Evolutionary conservation across 2,888 invertebrate genomes (phyloP).

Genomic region (Amphipoea lucens): DNA sequence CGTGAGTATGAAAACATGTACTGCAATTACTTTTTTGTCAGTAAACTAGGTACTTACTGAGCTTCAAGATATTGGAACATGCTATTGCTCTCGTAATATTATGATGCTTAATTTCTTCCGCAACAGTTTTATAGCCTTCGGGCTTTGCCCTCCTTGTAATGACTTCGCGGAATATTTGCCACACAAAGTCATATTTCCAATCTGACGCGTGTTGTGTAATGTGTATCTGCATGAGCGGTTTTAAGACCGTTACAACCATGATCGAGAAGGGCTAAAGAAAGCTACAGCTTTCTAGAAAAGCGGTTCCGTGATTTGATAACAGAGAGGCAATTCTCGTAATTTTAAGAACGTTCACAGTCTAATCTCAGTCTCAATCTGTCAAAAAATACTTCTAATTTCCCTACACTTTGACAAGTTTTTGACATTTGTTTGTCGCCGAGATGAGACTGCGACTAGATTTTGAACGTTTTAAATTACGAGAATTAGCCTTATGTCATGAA

Average conservation of each 20-base stretch:
- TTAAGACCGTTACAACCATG: not conserved
- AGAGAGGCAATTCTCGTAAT: too few relatives aligned
- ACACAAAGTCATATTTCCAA: conserved; percentile 24
- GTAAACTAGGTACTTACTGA: conserved; percentile 14
- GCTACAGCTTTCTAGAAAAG: not conserved
- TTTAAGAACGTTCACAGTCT: too few relatives aligned
- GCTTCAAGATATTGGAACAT: conserved; percentile 31
- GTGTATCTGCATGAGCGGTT: not conserved
- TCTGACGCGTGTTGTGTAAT: not conserved
- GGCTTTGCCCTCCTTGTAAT: conserved; percentile 55
- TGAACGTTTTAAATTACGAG: too few relatives aligned
- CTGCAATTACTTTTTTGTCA: conserved; percentile 33
- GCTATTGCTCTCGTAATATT: conserved; percentile 36
- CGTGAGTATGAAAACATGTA: conserved; percentile 6
- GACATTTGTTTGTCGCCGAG: too few relatives aligned
- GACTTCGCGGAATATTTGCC: conserved; percentile 56
- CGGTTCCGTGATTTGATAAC: not conserved
- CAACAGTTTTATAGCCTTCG: conserved; percentile 46
- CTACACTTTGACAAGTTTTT: too few relatives aligned
- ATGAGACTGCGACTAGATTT: too few relatives aligned
- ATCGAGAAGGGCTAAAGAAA: not conserved
- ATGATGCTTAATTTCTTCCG: conserved; percentile 50
- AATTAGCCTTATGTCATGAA: too few relatives aligned
- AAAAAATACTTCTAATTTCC: too few relatives aligned
- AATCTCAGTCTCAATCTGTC: too few relatives aligned